Conservation (phyloP, 2,888 invertebrate genomes). For the Pomacea canaliculata region DNA sequence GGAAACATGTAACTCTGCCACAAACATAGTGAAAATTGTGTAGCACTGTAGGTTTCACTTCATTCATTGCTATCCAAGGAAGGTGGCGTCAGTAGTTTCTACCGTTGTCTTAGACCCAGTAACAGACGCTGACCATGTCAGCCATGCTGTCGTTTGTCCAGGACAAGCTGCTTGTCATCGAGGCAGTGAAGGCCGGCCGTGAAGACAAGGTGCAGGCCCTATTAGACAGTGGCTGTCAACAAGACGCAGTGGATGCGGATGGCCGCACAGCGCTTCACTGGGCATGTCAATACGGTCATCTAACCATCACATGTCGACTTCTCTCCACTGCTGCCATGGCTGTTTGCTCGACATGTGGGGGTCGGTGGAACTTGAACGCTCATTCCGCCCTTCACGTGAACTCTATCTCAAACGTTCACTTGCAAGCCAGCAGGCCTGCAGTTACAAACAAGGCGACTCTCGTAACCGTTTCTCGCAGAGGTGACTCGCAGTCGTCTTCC, state of each 20-base stretch:
- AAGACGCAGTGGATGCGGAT: constrained; percentile 39
- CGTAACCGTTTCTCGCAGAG: too few relatives aligned
- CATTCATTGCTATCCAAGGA: too few relatives aligned
- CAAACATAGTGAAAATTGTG: too few relatives aligned
- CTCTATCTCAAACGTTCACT: too few relatives aligned
- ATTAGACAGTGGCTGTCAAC: constrained; percentile 37
- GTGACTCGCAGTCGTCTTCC: background rate
- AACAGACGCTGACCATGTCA: background rate
- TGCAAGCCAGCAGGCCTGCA: too few relatives aligned
- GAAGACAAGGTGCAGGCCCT: constrained; percentile 46
- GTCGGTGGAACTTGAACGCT: background rate
- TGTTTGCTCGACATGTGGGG: background rate
- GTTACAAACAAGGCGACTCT: too few relatives aligned
- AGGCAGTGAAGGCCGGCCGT: constrained; percentile 54
- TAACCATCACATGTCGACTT: constrained; percentile 46
- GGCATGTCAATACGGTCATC: constrained; percentile 58
- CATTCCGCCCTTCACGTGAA: background rate
- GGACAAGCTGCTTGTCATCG: constrained; percentile 46
- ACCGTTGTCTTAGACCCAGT: too few relatives aligned
- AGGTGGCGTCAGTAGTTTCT: too few relatives aligned
- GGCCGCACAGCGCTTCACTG: constrained; percentile 59
- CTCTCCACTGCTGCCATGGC: constrained; percentile 34
- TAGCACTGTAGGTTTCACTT: too few relatives aligned
- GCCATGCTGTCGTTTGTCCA: constrained; percentile 25
- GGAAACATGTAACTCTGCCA: too few relatives aligned